Evolutionary conservation across 2,797 vertebrate species (phyloP), one percentile per base, ranked within the genome.

Genomic region (Merluccius polli): DNA sequence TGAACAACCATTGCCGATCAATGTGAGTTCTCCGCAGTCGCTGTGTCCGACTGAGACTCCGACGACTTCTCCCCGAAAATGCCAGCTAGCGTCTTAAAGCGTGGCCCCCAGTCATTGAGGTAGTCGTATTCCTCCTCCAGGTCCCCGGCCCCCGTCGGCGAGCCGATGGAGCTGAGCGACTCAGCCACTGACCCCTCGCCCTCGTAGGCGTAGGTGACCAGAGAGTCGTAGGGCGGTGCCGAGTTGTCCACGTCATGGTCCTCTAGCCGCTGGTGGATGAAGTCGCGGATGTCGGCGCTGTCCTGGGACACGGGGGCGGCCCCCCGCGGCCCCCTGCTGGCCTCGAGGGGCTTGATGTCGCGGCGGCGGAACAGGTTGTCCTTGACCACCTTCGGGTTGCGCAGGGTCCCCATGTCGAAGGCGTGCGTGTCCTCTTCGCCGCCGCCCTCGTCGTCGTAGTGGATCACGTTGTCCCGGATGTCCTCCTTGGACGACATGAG

Each of bases 401-500:
- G 95, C 71, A 99, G 95, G 1, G 98, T 97, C 24, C 97, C 97
- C 70, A 99, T 99, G 89, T 99, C 98, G 0, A 99, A 99, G 13
- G 98, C 98, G 73, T 99, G 97, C 0, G 98, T 99, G 91, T 99
- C 98, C 82, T 99, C 98, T 82, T 99, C 98, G 0, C 98, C 97
- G 0, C 98, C 98, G 36, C 98, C 98, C 88, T 99, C 98, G 16
- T 99, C 98, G 72, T 99, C 97, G 0, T 99, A 99, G 89, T 98
- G 97, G 87, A 99, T 98, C 59, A 99, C 97, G 0, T 99, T 99
- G 87, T 99, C 98, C 79, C 98, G 94, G 87, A 99, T 94, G 87
- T 99, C 97, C 92, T 99, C 98, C 81, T 99, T 99, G 32, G 98
- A 99, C 0, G 97, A 98, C 97, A 99, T 99, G 69, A 99, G 93